These are phyloP conservation scores for Octodon degus DNA, from an alignment of 2,113 vertebrate species.

Conservation along the genomic window DNA sequence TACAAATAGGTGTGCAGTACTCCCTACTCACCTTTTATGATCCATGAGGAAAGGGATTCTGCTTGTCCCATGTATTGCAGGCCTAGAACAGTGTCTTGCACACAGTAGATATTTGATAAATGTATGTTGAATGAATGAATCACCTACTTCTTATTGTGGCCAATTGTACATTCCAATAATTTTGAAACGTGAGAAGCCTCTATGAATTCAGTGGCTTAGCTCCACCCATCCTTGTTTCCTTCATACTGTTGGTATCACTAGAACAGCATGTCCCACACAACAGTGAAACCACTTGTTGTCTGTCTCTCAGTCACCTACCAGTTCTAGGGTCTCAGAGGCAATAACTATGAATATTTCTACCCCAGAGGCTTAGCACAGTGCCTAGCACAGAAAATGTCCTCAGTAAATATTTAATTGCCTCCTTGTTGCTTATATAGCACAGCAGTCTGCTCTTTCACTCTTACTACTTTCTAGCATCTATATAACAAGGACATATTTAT, in stretches of 20 bases:
- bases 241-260: neutral
- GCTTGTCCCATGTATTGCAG: neutral
- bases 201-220: neutral
- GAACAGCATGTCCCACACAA: conserved; percentile 10
- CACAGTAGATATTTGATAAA: neutral
- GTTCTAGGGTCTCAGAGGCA: neutral
- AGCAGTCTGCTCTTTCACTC: conserved; percentile 10
- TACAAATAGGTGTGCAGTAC: neutral
- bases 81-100: neutral
- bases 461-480: conserved; percentile 45
- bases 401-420: conserved; percentile 46
- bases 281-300: neutral
- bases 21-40: neutral
- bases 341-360: neutral
- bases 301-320: neutral
- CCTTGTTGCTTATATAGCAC: neutral
- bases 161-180: conserved; percentile 12
- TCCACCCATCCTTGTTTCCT: neutral
- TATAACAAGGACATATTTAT: neutral
- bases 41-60: neutral
- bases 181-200: conserved; percentile 2
- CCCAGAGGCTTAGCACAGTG: neutral
- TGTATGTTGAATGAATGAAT: conserved; percentile 10
- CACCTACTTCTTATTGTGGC: conserved; percentile 22
- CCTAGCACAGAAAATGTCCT: neutral